Base-by-base conservation (phyloP, 2,888 invertebrate species). In the Emmelina monodactyla region DNA sequence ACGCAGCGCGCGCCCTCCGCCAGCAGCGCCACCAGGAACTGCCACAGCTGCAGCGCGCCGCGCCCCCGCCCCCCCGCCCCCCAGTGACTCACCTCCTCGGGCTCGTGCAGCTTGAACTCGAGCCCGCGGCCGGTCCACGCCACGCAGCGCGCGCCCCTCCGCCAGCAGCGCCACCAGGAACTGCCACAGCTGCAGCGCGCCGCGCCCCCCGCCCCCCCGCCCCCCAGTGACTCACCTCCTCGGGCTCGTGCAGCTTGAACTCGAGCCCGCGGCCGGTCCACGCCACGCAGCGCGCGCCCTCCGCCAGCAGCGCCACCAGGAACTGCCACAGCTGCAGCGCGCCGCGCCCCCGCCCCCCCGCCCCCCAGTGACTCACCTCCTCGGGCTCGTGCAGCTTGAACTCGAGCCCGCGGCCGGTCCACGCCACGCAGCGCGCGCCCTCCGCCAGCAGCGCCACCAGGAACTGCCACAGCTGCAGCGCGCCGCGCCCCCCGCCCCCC, bases 181-280 rank as follows among this genome's bases (percentile, higher is more conserved):
- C 78, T 97, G 97, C 96, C 96, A 97, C 35, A 97, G 75, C 60
- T 97, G 94, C 10, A 94, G 83, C 0, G 93, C 92, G 0, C 94
- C 94, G 19, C 94, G 82, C n/a, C 92, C 71, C 0, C 72, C 65
- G 0, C 64, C 50, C 0, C 56, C 58, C 43, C 32, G 28, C 2
- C 6, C 22, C 11, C 19, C 13, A 12, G 16, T n/a, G 6, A 4
- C 32, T 85, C 22, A 75, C 92, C 84, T 97, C 96, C 76, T 96
- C 96, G 0, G 96, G 97, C 66, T 97, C 96, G 40, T 95, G 92
- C 22, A 97, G 84, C 63, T 97, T 97, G 66, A 97, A 97, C 69
- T 97, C 96, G 80, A 96, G 88, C 1, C 96, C 96, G 9, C 95
- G 81, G 1, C 96, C 96, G 0, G 96, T 97, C 96, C 96, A 96